A percentile compares a stretch with the other conserved stretches of the same genome.
phyloP scores from a whole-genome alignment of 2,888 invertebrate species.

The Stenoptilia bipunctidactyla region DNA sequence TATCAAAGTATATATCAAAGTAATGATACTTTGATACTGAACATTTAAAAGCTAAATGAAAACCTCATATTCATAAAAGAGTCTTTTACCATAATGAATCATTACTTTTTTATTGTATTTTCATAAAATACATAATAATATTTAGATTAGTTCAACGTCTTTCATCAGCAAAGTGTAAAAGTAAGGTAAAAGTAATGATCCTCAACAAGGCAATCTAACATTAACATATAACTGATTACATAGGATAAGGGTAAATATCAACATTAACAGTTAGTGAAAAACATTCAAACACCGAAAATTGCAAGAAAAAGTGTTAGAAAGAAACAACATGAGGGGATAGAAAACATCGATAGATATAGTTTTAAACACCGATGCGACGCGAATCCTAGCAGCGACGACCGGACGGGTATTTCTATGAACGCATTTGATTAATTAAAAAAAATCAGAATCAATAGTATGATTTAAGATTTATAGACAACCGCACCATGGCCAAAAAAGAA shows the following conservation, averaged over 20 bases:
- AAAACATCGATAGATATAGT: slow-evolving; percentile 50
- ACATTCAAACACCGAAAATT: slow-evolving; percentile 68
- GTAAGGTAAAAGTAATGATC: slow-evolving; percentile 14
- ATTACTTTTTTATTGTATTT: too few relatives aligned
- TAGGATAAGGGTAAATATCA: slow-evolving; percentile 46
- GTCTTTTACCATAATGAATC: too few relatives aligned
- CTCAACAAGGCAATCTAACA: slow-evolving; percentile 18
- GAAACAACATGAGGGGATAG: slow-evolving; percentile 53
- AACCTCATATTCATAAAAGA: too few relatives aligned
- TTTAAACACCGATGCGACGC: slow-evolving; percentile 64
- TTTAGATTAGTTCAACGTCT: too few relatives aligned
- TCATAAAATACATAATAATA: too few relatives aligned
- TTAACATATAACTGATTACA: slow-evolving; percentile 22
- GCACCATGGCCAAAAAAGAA: too few relatives aligned
- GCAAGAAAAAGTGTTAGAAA: slow-evolving; percentile 59
- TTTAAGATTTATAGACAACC: too few relatives aligned
- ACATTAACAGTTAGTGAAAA: slow-evolving; percentile 71
- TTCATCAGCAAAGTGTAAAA: too few relatives aligned
- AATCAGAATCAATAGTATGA: too few relatives aligned
- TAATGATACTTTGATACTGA: too few relatives aligned
- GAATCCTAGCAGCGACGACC: slow-evolving; percentile 44
- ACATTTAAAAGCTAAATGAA: too few relatives aligned
- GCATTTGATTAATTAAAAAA: background rate
- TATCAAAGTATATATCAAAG: too few relatives aligned
- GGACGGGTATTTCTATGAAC: slow-evolving; percentile 51